A percentile compares a stretch with the other conserved stretches of the same genome.
These are phyloP conservation scores for Manis javanica DNA, from an alignment of 2,797 vertebrate genomes.

Conservation along the genomic window DNA sequence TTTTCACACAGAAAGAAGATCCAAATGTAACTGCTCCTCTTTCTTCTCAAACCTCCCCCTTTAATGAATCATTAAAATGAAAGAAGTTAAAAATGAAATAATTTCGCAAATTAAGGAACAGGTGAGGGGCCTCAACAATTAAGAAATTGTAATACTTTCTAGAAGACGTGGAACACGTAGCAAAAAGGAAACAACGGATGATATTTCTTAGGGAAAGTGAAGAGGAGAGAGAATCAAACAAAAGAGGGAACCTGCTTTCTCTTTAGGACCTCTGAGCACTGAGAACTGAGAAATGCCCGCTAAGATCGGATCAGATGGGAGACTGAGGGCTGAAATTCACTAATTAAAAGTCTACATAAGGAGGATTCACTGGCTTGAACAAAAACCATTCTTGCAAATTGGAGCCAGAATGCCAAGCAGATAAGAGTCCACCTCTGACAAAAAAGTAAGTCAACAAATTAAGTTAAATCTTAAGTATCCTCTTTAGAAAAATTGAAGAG, in stretches of 20 bases:
- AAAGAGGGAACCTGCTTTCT: background rate
- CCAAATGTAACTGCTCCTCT: background rate
- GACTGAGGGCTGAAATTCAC: background rate
- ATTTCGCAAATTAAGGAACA: background rate
- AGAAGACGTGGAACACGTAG: background rate
- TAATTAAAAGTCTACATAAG: background rate
- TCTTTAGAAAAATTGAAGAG: background rate
- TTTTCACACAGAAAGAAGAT: conserved; percentile 2
- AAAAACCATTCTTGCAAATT: background rate
- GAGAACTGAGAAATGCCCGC: background rate
- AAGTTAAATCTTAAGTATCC: background rate
- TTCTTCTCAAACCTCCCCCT: background rate
- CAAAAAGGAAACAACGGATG: background rate
- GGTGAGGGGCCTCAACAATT: background rate
- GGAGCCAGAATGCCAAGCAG: background rate
- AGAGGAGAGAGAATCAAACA: background rate
- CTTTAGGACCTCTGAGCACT: background rate
- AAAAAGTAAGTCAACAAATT: background rate
- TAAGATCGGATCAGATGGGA: background rate
- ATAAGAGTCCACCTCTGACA: background rate
- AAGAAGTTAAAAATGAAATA: background rate
- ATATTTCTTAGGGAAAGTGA: background rate
- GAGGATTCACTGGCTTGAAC: background rate
- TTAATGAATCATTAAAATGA: background rate
- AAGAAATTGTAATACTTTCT: background rate